These are phyloP conservation scores for Antheraea assamensis DNA, from an alignment of 2,888 invertebrate species.

Conservation along the genomic window DNA sequence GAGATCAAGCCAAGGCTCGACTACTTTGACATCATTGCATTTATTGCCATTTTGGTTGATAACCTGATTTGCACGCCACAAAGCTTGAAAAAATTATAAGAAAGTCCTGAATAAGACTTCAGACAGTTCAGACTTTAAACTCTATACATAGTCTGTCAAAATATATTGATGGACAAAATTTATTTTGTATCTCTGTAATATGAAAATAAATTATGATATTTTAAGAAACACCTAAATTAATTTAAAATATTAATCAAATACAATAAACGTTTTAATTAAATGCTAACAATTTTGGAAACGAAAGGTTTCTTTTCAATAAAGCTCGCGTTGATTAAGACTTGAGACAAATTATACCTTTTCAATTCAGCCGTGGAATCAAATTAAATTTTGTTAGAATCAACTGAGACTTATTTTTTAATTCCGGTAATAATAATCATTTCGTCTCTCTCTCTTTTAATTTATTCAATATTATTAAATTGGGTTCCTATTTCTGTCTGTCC, in stretches of 20 bases:
- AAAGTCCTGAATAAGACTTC: too few relatives aligned
- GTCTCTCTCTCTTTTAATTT: neutral
- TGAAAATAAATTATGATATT: too few relatives aligned
- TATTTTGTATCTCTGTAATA: too few relatives aligned
- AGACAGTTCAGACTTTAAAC: too few relatives aligned
- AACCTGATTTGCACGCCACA: too few relatives aligned
- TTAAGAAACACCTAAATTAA: neutral
- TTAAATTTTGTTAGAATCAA: constrained; percentile 7
- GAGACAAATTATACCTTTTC: neutral
- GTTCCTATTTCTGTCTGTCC: neutral
- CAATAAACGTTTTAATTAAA: neutral
- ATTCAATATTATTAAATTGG: neutral
- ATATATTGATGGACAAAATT: too few relatives aligned
- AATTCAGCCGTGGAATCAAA: neutral
- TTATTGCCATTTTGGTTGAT: too few relatives aligned
- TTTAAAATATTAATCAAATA: neutral
- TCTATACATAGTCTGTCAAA: too few relatives aligned
- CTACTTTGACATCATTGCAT: too few relatives aligned
- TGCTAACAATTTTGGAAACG: neutral
- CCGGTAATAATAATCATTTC: neutral
- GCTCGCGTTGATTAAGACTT: neutral
- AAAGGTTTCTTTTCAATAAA: constrained; percentile 6
- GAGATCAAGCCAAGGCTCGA: too few relatives aligned
- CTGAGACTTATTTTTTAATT: neutral
- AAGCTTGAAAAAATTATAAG: too few relatives aligned